Evolutionary conservation across 2,797 vertebrate genomes (phyloP), one percentile per base, ranked within the genome.

Genomic region (Siniperca obscura): DNA sequence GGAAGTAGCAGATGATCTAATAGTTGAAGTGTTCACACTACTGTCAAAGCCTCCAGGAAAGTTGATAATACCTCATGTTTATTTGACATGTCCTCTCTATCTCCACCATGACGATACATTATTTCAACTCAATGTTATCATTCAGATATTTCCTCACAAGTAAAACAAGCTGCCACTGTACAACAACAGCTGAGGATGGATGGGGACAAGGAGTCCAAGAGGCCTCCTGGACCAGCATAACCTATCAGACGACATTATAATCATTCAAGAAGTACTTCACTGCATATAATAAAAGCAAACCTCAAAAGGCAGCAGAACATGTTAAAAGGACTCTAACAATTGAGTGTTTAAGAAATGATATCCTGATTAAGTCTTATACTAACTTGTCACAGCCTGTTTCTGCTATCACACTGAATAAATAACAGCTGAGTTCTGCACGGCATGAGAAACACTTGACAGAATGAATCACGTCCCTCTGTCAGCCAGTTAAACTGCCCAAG

Each of bases 31-130:
- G 6, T 70, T 74, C 36, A 65, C 19, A 40, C 46, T 50, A 42
- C 46, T 55, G 52, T 74, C 46, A 80, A 79, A 70, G 61, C 82
- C 61, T 81, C 40, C 46, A 7, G 21, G 17, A 62, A 78, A 86
- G 75, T 76, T 77, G 75, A 76, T 79, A 68, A 79, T 62, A 53
- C 59, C 36, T 65, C 17, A n/a, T 44, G 27, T 59, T 30, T 22
- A 61, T 34, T 17, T 56, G 46, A 74, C 10, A 3, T 34, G 17
- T 50, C n/a, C 7, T 38, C 17, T n/a, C n/a, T 21, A 21, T 5
- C 16, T 17, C 9, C 14, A 52, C 25, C 10, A 60, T 27, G 70
- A 21, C 9, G 6, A 48, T 52, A 42, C n/a, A 53, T 65, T 57
- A 42, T 36, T 61, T 42, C 2, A 67, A 21, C 27, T 56, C 5